Conservation (phyloP, 2,888 invertebrate genomes). For the Augiades crinisus region DNA sequence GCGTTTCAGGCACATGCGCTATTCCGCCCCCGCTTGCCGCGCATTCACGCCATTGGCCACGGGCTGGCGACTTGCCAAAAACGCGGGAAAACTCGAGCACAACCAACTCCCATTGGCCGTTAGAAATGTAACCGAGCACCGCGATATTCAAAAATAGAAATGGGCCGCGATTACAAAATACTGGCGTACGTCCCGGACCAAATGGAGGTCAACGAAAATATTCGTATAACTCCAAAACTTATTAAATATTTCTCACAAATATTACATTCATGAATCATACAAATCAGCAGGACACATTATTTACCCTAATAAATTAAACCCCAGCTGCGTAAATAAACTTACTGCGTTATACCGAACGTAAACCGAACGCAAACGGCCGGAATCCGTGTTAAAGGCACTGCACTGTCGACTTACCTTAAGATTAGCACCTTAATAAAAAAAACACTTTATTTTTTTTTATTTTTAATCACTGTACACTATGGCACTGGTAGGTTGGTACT, state of each 20-base stretch:
- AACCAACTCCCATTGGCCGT: slow-evolving; percentile 59
- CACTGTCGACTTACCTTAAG: slow-evolving; percentile 62
- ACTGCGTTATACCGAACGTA: slow-evolving; percentile 12
- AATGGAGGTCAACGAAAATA: slow-evolving; percentile 22
- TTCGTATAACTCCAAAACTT: not conserved
- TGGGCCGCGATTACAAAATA: slow-evolving; percentile 50
- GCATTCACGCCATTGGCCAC: slow-evolving; percentile 62
- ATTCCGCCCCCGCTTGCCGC: slow-evolving; percentile 55
- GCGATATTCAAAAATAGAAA: slow-evolving; percentile 79
- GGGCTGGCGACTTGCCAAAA: slow-evolving; percentile 71
- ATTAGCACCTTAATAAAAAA: slow-evolving; percentile 59
- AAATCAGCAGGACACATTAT: slow-evolving; percentile 5
- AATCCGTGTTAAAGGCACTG: slow-evolving; percentile 42
- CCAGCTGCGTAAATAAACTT: slow-evolving; percentile 25
- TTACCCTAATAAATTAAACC: not conserved
- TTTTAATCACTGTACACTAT: slow-evolving; percentile 56
- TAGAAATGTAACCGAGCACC: slow-evolving; percentile 74
- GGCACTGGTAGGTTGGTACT: slow-evolving; percentile 66
- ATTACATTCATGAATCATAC: not conserved
- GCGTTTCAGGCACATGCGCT: slow-evolving; percentile 45
- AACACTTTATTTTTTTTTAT: slow-evolving; percentile 52
- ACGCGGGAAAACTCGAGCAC: slow-evolving; percentile 64
- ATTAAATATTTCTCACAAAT: not conserved
- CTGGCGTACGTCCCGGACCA: slow-evolving; percentile 23
- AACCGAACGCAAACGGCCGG: not conserved